Conservation (phyloP, 2,888 invertebrate species). For the Bibio marci region DNA sequence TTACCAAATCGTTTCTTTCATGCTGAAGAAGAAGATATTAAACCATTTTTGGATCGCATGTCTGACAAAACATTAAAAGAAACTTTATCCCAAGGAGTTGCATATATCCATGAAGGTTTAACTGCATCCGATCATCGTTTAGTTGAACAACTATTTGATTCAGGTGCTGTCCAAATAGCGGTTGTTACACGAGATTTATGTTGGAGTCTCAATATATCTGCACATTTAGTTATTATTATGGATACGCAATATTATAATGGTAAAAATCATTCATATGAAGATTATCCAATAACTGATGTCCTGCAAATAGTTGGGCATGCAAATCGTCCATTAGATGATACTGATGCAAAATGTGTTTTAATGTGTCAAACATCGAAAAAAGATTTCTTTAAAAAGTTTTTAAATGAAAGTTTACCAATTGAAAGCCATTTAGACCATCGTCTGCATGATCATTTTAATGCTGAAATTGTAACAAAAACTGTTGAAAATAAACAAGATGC, state of each 20-base stretch:
- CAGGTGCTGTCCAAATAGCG: constrained; percentile 82
- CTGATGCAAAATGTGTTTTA: constrained; percentile 86
- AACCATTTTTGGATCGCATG: constrained; percentile 75
- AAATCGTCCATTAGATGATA: constrained; percentile 80
- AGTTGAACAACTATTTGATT: constrained; percentile 85
- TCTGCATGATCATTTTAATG: constrained; percentile 98
- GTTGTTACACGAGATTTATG: constrained; percentile 85
- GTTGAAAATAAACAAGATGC: constrained; percentile 99
- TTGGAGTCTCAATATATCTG: constrained; percentile 79
- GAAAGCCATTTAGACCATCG: constrained; percentile 97
- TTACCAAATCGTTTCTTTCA: constrained; percentile 79
- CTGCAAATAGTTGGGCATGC: constrained; percentile 96
- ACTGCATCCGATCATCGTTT: constrained; percentile 67
- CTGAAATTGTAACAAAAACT: constrained; percentile 98
- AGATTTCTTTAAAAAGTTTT: constrained; percentile 95
- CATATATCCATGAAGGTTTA: constrained; percentile 92
- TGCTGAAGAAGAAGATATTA: constrained; percentile 69
- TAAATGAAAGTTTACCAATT: constrained; percentile 91
- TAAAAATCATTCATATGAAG: constrained; percentile 76
- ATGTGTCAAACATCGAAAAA: constrained; percentile 97
- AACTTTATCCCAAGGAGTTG: constrained; percentile 86
- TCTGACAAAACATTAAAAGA: constrained; percentile 81
- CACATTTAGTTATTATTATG: constrained; percentile 92
- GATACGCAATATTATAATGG: constrained; percentile 89
- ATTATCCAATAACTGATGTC: constrained; percentile 94